Evolutionary conservation across 2,113 vertebrate genomes (phyloP).

Genomic region (Leucosticte australis): DNA sequence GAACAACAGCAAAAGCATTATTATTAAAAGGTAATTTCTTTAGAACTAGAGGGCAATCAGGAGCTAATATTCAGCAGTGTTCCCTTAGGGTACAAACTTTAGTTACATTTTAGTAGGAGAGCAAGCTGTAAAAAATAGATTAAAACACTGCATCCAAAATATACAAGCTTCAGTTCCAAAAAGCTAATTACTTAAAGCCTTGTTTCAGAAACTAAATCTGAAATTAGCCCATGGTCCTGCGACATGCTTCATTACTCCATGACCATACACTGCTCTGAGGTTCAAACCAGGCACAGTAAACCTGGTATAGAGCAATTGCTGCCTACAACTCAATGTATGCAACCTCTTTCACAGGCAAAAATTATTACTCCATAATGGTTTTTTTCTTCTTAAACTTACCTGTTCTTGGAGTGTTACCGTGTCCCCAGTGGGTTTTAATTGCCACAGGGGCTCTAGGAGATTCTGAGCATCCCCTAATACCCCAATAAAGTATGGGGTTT

Average conservation of each 20-base stretch:
- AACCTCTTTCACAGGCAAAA: neutral
- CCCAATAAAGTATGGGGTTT: neutral
- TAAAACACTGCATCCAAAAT: neutral
- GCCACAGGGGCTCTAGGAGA: neutral
- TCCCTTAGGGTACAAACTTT: neutral
- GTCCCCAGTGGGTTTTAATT: neutral
- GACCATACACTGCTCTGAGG: neutral
- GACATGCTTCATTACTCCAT: fast-evolving
- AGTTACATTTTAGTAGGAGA: neutral
- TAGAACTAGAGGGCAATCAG: neutral
- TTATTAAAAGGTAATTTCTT: neutral
- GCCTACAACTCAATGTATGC: neutral
- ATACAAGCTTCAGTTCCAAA: neutral
- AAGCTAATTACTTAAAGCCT: neutral
- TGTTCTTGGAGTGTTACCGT: neutral
- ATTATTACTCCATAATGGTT: fast-evolving
- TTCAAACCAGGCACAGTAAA: neutral
- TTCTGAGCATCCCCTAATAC: neutral
- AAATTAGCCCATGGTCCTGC: neutral
- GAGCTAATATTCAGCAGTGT: neutral
- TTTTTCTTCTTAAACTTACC: neutral
- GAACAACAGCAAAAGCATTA: neutral
- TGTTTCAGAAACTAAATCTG: neutral
- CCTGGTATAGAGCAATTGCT: neutral
- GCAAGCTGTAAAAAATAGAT: neutral